Conservation (phyloP, 2,113 vertebrate species). For the Sclerurus mexicanus region DNA sequence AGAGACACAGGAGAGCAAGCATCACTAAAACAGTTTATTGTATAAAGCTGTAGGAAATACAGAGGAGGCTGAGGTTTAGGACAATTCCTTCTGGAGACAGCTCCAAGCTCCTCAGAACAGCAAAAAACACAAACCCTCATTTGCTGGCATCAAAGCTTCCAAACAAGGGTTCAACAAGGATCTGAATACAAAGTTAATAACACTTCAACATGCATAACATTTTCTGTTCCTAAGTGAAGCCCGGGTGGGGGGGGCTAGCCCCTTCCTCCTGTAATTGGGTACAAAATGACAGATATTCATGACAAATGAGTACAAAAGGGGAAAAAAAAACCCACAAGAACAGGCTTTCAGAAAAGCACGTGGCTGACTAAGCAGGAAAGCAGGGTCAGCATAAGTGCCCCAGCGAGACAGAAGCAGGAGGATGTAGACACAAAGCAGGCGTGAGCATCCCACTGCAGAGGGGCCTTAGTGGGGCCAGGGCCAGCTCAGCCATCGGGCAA, state of each 20-base stretch:
- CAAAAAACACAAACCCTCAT: constrained; percentile 75
- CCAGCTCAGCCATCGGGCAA: neutral
- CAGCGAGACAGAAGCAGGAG: neutral
- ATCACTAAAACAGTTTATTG: constrained; percentile 68
- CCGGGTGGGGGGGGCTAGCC: neutral
- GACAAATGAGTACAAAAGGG: constrained; percentile 14
- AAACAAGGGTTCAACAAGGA: constrained; percentile 21
- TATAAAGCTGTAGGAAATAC: constrained; percentile 68
- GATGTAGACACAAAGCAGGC: neutral
- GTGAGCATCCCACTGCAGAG: neutral
- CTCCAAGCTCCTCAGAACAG: constrained; percentile 34
- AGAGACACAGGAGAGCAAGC: neutral
- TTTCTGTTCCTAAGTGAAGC: constrained; percentile 46
- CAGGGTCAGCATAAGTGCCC: neutral
- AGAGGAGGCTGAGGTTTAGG: constrained; percentile 62
- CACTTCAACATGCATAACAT: constrained; percentile 66
- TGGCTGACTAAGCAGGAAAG: neutral
- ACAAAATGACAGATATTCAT: constrained; percentile 29
- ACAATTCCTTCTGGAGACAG: constrained; percentile 18
- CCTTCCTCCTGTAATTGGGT: neutral
- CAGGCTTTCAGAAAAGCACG: neutral
- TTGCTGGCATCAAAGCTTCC: constrained; percentile 84
- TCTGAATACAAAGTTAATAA: constrained; percentile 22
- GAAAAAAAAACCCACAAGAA: neutral
- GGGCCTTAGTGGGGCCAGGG: neutral